Evolutionary conservation across 2,888 invertebrate genomes (phyloP), one percentile per base, ranked within the genome.

Genomic region (Linnaemya vulpina): DNA sequence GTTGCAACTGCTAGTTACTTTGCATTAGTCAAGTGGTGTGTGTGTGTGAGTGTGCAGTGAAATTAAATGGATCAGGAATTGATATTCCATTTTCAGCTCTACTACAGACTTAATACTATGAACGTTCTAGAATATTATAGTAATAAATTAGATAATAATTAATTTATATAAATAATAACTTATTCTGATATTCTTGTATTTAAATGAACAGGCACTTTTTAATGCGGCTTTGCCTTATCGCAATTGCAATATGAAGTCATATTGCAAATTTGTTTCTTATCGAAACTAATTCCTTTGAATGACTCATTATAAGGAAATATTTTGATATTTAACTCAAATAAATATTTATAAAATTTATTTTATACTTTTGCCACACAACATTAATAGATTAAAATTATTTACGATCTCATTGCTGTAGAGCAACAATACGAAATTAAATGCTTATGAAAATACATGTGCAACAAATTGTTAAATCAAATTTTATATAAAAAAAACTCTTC

Each of bases 241-340:
- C 51, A 40, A 30, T 62, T 62, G 74, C 58, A 74, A 51, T 22
- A 60, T 80, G 30, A 81, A 68, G n/a, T 75, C 74, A 81, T 53
- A 75, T 81, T 62, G 81, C 81, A 81, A 62, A 68, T 22, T 58
- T 73, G 11, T 46, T 83, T 74, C 43, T 75, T 79, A 83, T 83
- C 79, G 60, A 10, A 74, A 70, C 22, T 51, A 60, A 67, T 67
- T 80, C 22, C 46, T 55, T 70, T 25, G 15, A 25, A 60, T 83
- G 79, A 83, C 38, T 83, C 83, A 83, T 71, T 51, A 38, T 46
- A 43, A 68, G 83, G 79, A 79, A 79, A 74, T 73, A 40, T 43
- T 63, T 43, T 9, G 9, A 40, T 25, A 43, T 43, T 40, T 10
- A 43, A 22, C 40, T 53, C 17, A 40, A 53, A 70, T 25, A 81